Evolutionary conservation across 1,140 invertebrate species (phyloP), one percentile per base, ranked within the genome.

Genomic region (Tetraneura akinire): DNA sequence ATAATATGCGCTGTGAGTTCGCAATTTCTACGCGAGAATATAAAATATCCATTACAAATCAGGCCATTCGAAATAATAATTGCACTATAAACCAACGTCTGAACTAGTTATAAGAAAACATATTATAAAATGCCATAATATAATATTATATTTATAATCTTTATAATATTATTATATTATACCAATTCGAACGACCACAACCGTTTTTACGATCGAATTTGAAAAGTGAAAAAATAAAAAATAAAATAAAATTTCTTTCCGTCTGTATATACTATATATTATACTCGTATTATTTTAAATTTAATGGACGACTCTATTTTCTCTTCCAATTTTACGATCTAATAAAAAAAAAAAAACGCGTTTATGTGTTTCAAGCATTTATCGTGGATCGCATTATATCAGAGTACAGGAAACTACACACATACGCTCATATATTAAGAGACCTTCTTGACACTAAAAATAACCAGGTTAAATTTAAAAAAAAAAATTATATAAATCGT

Each of bases 21-120:
- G 32, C 62, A 32, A 64, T 64, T 64, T 64, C 62, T 64, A 64
- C 18, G 11, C n/a, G n/a, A n/a, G n/a, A n/a, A n/a, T n/a, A n/a
- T n/a, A n/a, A n/a, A n/a, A n/a, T n/a, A n/a, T n/a, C 37, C 9
- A 64, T 21, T 64, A 21, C 32, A 42, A 64, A 64, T 64, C 11
- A 21, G 62, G 62, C 18, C 62, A 42, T 64, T 37, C 9, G 18
- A 64, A 64, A 64, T 64, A 16, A 64, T 62, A 37, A 37, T 64
- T 64, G 26, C 62, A 37, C 62, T 37, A 64, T 37, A 64, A n/a
- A 4, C 18, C 37, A 4, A 32, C 10, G 1, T 11, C 62, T 64
- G 29, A 32, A 62, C 60, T 62, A 62, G 60, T 62, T 62, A n/a
- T n/a, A 32, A 62, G 21, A 64, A 37, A 21, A 64, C 62, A 42